Evolutionary conservation across 2,113 vertebrate genomes (phyloP).

Genomic region (Megalops atlanticus): DNA sequence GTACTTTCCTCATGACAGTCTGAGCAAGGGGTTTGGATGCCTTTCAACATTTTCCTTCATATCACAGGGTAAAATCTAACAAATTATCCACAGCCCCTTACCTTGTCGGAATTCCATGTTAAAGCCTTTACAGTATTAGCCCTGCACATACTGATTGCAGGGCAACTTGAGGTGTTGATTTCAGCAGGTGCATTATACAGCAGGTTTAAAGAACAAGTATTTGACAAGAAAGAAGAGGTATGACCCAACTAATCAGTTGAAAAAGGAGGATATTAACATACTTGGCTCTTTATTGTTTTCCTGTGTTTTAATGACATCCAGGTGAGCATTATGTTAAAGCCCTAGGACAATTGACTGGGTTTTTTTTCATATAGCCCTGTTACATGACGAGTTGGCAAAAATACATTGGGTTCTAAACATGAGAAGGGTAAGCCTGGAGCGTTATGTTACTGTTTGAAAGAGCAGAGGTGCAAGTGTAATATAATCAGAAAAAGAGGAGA

Average conservation of each 20-base stretch:
- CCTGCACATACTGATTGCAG: too few species aligned
- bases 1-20: too few species aligned
- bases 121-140: too few species aligned
- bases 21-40: too few species aligned
- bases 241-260: background rate
- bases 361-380: background rate
- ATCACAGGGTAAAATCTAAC: background rate
- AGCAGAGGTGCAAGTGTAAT: too few species aligned
- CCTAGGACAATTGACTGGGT: background rate
- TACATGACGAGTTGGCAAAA: background rate
- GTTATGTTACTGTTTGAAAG: background rate
- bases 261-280: background rate
- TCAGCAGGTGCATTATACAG: too few species aligned
- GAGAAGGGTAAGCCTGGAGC: background rate
- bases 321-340: background rate
- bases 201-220: background rate
- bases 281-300: background rate
- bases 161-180: too few species aligned
- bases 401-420: background rate
- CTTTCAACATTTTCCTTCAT: background rate
- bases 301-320: background rate
- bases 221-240: background rate
- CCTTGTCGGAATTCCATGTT: too few species aligned
- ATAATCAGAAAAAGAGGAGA: too few species aligned
- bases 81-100: too few species aligned